Percentiles rank a stretch among this genome's conserved stretches.
These are phyloP conservation scores for Aurelia coerulea DNA, from an alignment of 30 jellyfish, hydroid and myxozoan genomes.

Conservation along the genomic window DNA sequence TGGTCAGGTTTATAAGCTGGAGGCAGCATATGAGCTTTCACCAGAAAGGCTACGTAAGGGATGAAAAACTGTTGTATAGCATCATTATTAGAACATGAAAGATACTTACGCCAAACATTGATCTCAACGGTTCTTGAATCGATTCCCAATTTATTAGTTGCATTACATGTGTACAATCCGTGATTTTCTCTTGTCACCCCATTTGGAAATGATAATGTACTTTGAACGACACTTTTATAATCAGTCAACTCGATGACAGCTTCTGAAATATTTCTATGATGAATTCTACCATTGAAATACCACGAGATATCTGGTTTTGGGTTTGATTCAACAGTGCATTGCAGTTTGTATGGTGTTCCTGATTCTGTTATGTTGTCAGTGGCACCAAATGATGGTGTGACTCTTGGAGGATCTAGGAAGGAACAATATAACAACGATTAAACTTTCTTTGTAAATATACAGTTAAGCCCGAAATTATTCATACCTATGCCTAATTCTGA, in stretches of 20 bases:
- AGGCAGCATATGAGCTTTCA: too few relatives aligned
- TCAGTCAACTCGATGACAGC: slow-evolving; percentile 2
- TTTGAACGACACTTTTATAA: slow-evolving; percentile 24
- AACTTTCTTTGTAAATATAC: too few relatives aligned
- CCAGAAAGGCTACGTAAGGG: too few relatives aligned
- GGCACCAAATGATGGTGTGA: slow-evolving; percentile 42
- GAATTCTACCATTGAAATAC: slow-evolving; percentile 16
- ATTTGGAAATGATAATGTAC: slow-evolving; percentile 37
- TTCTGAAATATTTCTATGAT: slow-evolving; percentile 14
- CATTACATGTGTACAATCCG: slow-evolving; percentile 70
- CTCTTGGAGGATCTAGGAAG: slow-evolving; percentile 51
- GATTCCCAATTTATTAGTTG: slow-evolving; percentile 52
- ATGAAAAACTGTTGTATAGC: too few relatives aligned
- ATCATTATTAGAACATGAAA: too few relatives aligned
- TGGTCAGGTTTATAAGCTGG: too few relatives aligned
- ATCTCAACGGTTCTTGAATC: slow-evolving; percentile 10
- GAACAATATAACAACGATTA: not conserved
- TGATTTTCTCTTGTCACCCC: slow-evolving; percentile 59
- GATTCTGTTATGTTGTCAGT: slow-evolving; percentile 54
- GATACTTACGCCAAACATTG: slow-evolving; percentile 77
- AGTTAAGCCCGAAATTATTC: too few relatives aligned
- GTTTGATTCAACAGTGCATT: slow-evolving; percentile 35
- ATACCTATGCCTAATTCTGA: too few relatives aligned
- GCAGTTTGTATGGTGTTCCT: not conserved
- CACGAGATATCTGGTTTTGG: slow-evolving; percentile 54